Percentiles rank a stretch among this genome's conserved stretches.
phyloP scores from a whole-genome alignment of 1,140 invertebrate species.

The Diabrotica virgifera region DNA sequence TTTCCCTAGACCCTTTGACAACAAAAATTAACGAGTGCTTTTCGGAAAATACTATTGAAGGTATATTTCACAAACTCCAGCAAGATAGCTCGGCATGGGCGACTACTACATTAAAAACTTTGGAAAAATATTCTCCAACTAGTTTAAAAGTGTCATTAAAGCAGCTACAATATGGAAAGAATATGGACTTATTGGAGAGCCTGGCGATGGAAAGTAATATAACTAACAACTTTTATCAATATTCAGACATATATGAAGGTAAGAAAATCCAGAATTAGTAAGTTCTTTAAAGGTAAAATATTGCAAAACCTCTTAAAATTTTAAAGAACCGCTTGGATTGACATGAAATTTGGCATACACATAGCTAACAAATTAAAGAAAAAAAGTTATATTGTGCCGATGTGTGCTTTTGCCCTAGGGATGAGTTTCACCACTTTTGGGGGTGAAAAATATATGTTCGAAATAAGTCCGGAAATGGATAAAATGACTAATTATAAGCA shows the following conservation, averaged over 20 bases:
- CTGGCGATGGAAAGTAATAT: constrained; percentile 66
- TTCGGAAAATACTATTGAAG: constrained; percentile 67
- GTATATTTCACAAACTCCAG: constrained; percentile 71
- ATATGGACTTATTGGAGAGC: constrained; percentile 73
- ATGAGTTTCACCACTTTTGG: too few relatives aligned
- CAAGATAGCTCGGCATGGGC: constrained; percentile 75
- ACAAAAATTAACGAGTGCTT: constrained; percentile 80
- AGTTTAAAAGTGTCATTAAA: constrained; percentile 83
- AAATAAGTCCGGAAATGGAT: too few relatives aligned
- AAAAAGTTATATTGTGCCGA: too few relatives aligned
- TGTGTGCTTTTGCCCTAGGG: too few relatives aligned
- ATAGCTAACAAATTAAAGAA: too few relatives aligned
- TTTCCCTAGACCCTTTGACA: constrained; percentile 68
- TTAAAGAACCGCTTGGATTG: too few relatives aligned
- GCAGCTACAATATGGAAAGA: constrained; percentile 68
- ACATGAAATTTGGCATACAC: too few relatives aligned
- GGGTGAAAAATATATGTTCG: too few relatives aligned
- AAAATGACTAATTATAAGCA: too few relatives aligned
- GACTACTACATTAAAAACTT: constrained; percentile 56
- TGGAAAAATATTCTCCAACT: constrained; percentile 84
- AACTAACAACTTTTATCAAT: background rate
- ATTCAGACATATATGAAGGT: background rate
- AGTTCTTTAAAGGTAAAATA: too few relatives aligned
- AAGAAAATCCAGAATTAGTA: background rate
- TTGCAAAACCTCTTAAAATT: too few relatives aligned